Evolutionary conservation across 2,797 vertebrate species (phyloP).

Genomic region (Zalophus californianus): DNA sequence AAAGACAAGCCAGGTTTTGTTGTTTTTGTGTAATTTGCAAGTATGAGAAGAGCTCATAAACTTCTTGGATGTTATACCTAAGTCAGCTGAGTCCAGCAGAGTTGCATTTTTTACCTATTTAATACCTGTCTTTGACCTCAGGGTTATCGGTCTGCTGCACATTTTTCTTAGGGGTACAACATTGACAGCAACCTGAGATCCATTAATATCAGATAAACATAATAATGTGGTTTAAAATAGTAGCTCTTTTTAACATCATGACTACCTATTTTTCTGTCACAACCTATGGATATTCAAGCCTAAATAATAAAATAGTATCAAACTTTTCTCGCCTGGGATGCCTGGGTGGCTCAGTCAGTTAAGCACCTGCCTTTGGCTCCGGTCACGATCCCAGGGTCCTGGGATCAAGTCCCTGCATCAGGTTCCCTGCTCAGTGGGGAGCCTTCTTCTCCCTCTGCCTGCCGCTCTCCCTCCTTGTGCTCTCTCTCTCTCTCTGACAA

Average conservation of each 20-base stretch:
- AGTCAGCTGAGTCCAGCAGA: not conserved
- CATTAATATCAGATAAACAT: not conserved
- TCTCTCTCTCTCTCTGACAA: too few relatives aligned
- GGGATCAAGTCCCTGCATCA: too few relatives aligned
- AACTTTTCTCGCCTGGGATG: not conserved
- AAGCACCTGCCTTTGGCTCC: too few relatives aligned
- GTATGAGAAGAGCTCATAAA: not conserved
- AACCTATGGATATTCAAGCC: not conserved
- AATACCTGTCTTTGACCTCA: not conserved
- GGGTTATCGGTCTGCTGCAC: not conserved
- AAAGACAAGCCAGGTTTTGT: not conserved
- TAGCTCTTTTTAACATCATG: not conserved
- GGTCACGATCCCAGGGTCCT: too few relatives aligned
- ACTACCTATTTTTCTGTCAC: not conserved
- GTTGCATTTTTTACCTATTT: not conserved
- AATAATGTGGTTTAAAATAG: not conserved
- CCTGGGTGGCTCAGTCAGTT: too few relatives aligned
- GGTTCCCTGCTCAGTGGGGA: too few relatives aligned
- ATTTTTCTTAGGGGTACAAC: not conserved
- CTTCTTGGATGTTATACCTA: not conserved
- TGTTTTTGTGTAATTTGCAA: slow-evolving; percentile 30
- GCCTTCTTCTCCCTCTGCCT: too few relatives aligned
- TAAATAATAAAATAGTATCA: not conserved
- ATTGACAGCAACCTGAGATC: not conserved
- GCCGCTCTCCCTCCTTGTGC: too few relatives aligned